These are phyloP conservation scores for Anoplophora glabripennis DNA, from an alignment of 1,140 invertebrate genomes.

Conservation along the genomic window DNA sequence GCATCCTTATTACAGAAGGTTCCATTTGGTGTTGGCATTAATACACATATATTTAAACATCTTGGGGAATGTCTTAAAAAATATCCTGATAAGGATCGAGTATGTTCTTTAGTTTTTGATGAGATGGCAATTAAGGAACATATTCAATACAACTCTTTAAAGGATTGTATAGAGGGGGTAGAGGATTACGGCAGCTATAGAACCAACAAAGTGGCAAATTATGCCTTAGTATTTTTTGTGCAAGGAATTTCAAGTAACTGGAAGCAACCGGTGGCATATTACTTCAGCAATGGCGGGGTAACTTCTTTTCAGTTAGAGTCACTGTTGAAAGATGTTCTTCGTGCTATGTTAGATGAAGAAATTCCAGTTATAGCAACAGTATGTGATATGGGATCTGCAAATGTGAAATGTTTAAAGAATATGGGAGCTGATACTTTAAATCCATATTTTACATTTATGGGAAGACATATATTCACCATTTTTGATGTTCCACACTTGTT, in stretches of 20 bases:
- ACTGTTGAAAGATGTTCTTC: no score
- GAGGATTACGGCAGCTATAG: constrained; percentile 1
- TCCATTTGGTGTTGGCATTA: not conserved
- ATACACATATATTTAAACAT: constrained; percentile 3
- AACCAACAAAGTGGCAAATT: constrained; percentile 8
- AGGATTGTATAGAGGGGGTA: constrained; percentile 6
- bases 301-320: no score
- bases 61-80: not conserved
- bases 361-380: constrained; percentile 20
- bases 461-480: constrained; percentile 17
- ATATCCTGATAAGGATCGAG: not conserved
- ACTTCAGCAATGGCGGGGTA: not conserved
- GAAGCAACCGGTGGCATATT: constrained; percentile 14
- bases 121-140: constrained; percentile 12
- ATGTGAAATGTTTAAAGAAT: constrained; percentile 25
- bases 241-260: constrained; percentile 3
- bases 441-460: constrained; percentile 14
- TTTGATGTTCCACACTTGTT: constrained; percentile 21
- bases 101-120: constrained; percentile 15
- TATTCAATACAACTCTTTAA: constrained; percentile 9
- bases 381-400: constrained; percentile 22
- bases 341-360: not conserved
- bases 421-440: constrained; percentile 4
- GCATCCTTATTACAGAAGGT: not conserved
- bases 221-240: constrained; percentile 14